Evolutionary conservation across 2,888 invertebrate genomes (phyloP).

Genomic region (Eurytoma adleriae): DNA sequence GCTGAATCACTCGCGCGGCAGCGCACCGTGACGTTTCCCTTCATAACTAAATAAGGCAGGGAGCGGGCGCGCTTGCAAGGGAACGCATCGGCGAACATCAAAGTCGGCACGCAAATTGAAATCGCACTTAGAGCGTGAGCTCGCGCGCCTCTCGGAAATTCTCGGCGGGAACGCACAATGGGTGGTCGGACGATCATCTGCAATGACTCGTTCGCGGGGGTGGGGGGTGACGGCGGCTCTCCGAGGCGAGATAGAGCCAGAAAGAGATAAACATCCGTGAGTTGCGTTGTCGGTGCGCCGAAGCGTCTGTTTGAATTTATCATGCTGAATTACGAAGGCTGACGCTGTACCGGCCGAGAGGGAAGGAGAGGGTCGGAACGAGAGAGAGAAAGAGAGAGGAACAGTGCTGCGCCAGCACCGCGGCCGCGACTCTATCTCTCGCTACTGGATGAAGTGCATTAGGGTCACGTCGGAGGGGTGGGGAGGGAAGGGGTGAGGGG

Average conservation of each 20-base stretch:
- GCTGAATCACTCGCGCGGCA: neutral
- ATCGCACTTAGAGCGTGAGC: neutral
- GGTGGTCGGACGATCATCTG: slow-evolving; percentile 12
- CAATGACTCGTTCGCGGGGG: slow-evolving; percentile 6
- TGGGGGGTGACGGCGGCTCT: neutral
- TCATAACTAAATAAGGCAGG: neutral
- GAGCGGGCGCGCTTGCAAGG: neutral
- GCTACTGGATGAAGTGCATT: slow-evolving; percentile 48
- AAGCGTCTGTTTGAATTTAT: slow-evolving; percentile 50
- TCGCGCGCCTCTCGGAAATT: neutral
- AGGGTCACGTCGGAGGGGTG: slow-evolving; percentile 53
- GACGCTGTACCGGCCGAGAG: slow-evolving; percentile 26
- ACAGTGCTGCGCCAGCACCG: neutral
- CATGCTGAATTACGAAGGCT: slow-evolving; percentile 51
- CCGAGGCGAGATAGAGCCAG: neutral
- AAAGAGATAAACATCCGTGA: neutral
- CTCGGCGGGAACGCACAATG: neutral
- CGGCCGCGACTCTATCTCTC: neutral
- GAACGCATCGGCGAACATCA: neutral
- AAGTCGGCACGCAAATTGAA: neutral
- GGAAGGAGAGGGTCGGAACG: no score
- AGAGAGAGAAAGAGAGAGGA: neutral
- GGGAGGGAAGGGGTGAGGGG: slow-evolving; percentile 48
- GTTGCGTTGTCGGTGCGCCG: slow-evolving; percentile 23
- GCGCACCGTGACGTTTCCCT: neutral